A percentile compares a stretch with the other conserved stretches of the same genome.
These are phyloP conservation scores for Lasioglossum leucozonium DNA, from an alignment of 2,888 invertebrate genomes.

Conservation along the genomic window DNA sequence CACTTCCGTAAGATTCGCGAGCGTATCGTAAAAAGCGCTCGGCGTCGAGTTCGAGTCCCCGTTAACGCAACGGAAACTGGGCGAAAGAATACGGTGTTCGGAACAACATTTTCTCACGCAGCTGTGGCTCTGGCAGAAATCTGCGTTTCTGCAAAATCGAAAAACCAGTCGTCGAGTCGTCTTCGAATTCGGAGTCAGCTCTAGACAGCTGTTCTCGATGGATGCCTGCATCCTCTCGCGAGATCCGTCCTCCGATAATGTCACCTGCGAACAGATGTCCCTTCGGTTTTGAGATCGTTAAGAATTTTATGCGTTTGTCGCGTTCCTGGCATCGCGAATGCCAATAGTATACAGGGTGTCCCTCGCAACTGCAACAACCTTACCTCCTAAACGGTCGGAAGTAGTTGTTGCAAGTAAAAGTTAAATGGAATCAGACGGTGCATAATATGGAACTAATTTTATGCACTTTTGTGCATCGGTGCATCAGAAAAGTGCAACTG, in stretches of 20 bases:
- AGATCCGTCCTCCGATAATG: background rate
- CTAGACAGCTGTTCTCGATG: slow-evolving; percentile 76
- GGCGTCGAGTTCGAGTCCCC: background rate
- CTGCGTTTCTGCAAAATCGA: slow-evolving; percentile 50
- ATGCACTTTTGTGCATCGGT: too few species aligned
- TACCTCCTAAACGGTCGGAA: too few species aligned
- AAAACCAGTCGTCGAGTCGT: slow-evolving; percentile 31
- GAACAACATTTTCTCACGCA: slow-evolving; percentile 83
- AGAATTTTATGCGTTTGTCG: background rate
- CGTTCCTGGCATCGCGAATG: background rate
- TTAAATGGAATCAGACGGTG: too few species aligned
- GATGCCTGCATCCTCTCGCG: slow-evolving; percentile 44
- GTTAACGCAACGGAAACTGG: background rate
- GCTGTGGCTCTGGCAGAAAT: slow-evolving; percentile 70
- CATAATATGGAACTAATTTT: too few species aligned
- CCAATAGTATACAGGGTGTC: too few species aligned
- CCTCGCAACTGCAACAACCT: too few species aligned
- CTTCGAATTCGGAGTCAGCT: slow-evolving; percentile 55
- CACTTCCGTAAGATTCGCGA: slow-evolving; percentile 5
- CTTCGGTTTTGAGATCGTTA: background rate
- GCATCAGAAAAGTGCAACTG: too few species aligned
- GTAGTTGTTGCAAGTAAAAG: too few species aligned
- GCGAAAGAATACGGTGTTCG: slow-evolving; percentile 71
- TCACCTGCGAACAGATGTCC: slow-evolving; percentile 56
- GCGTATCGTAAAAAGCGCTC: slow-evolving; percentile 24